phyloP scores from a whole-genome alignment of 2,888 invertebrate genomes.

The Epirrhoe tristata region DNA sequence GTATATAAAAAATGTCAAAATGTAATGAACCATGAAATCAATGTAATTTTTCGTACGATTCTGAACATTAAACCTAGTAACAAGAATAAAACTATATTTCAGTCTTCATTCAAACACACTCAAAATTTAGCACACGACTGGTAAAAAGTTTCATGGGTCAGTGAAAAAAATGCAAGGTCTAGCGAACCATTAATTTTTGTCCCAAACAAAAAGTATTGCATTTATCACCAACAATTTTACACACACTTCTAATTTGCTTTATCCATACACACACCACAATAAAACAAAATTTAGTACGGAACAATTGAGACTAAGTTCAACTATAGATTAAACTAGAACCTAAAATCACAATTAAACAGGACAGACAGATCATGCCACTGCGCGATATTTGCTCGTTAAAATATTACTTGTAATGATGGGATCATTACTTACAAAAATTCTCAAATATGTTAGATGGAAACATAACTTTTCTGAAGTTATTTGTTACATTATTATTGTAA shows the following conservation, averaged over 20 bases:
- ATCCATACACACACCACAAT: constrained; percentile 28
- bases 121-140: constrained; percentile 42
- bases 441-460: constrained; percentile 3
- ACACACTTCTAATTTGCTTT: constrained; percentile 20
- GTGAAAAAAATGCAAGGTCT: constrained; percentile 37
- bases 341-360: constrained; percentile 50
- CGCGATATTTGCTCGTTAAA: constrained; percentile 50
- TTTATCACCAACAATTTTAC: constrained; percentile 13
- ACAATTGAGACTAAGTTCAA: constrained; percentile 37
- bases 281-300: constrained; percentile 36
- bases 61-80: constrained; percentile 58
- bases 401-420: constrained; percentile 51
- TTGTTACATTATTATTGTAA: not conserved
- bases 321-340: constrained; percentile 42
- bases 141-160: constrained; percentile 36
- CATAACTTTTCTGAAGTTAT: not conserved
- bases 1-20: constrained; percentile 50
- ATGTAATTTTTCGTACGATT: constrained; percentile 42
- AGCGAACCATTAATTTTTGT: constrained; percentile 36
- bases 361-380: constrained; percentile 49
- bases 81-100: constrained; percentile 71
- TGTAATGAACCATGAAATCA: constrained; percentile 36
- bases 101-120: constrained; percentile 75
- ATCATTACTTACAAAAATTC: not conserved
- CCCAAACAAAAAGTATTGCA: constrained; percentile 37